Base-by-base conservation (phyloP, 2,113 vertebrate genomes). In the Thomomys bottae region DNA sequence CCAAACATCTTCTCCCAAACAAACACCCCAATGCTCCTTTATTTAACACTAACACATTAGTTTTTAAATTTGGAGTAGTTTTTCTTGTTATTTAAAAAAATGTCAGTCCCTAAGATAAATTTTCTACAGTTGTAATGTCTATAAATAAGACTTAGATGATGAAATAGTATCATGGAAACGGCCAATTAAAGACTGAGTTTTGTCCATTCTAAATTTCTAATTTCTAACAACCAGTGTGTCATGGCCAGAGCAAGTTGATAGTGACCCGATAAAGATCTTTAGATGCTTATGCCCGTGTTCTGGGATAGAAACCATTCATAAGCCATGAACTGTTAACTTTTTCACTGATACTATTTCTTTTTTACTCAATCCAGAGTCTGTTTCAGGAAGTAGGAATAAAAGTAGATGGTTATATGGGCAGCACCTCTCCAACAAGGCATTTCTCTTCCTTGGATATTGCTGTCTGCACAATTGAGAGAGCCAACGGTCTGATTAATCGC, bases 391-490 rank as follows among this genome's bases (percentile, higher is more conserved):
- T 98, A 77, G 98, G 98, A 88, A 96, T 99, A 89, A 98, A 97
- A 86, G 99, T 99, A 76, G 99, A 98, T 83, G 99, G 99, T 63
- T 99, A 99, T 92, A 99, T 99, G 98, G 99, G 99, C 81, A 98
- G 98, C 96, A 98, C 97, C 45, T 98, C 99, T 42, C 98, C 99
- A 38, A 89, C 98, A 77, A 97, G 98, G 45, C 97, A 86, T 30
- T 99, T 99, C 93, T 96, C 97, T 84, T 96, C 98, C 1, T 91
- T 99, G 96, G 99, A 99, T 92, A 97, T 99, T 93, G 99, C 99
- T 92, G 98, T 99, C 92, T 99, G 99, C 97, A 99, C 99, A 92
- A 99, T 99, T 79, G 99, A 99, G 97, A 99, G 99, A 98, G 99
- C 99, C 91, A 99, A 99, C 26, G 98, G 99, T 78, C 97, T 99